Conservation (phyloP, 2,113 vertebrate species). For the Periophthalmodon schlosseri region DNA sequence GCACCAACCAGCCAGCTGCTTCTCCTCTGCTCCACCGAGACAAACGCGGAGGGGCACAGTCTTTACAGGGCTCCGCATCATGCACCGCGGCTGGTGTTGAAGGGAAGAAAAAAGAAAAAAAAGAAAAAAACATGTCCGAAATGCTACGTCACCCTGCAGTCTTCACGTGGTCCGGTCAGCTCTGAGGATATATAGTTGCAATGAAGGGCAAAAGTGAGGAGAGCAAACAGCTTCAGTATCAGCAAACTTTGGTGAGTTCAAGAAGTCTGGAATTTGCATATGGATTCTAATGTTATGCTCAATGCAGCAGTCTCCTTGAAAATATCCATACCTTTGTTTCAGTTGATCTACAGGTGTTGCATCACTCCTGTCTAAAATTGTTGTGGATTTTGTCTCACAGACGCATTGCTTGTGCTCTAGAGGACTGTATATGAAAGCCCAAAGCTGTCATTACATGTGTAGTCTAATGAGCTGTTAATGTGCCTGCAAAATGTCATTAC, state of each 20-base stretch:
- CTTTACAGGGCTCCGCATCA: slow-evolving; percentile 19
- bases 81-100: slow-evolving; percentile 20
- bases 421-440: slow-evolving; percentile 10
- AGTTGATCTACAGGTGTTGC: slow-evolving; percentile 69
- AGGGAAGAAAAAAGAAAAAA: not conserved
- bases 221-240: slow-evolving; percentile 71
- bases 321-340: slow-evolving; percentile 18
- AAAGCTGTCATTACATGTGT: slow-evolving; percentile 20
- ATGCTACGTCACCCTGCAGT: not conserved
- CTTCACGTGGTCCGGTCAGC: slow-evolving; percentile 11
- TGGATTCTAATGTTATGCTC: not conserved
- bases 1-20: slow-evolving; percentile 38
- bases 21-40: slow-evolving; percentile 26
- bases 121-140: slow-evolving; percentile 48
- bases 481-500: slow-evolving; percentile 30
- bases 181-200: slow-evolving; percentile 60
- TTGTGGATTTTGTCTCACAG: slow-evolving; percentile 31
- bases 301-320: slow-evolving; percentile 8
- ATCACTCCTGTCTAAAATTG: slow-evolving; percentile 29
- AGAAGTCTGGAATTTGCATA: slow-evolving; percentile 23
- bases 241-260: slow-evolving; percentile 81
- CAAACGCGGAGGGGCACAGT: not conserved
- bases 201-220: slow-evolving; percentile 71
- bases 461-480: slow-evolving; percentile 37
- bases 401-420: slow-evolving; percentile 31